A percentile compares a stretch with the other conserved stretches of the same genome.
Evolutionary conservation across 2,113 vertebrate species (phyloP).

Genomic region (Caranx melampygus): DNA sequence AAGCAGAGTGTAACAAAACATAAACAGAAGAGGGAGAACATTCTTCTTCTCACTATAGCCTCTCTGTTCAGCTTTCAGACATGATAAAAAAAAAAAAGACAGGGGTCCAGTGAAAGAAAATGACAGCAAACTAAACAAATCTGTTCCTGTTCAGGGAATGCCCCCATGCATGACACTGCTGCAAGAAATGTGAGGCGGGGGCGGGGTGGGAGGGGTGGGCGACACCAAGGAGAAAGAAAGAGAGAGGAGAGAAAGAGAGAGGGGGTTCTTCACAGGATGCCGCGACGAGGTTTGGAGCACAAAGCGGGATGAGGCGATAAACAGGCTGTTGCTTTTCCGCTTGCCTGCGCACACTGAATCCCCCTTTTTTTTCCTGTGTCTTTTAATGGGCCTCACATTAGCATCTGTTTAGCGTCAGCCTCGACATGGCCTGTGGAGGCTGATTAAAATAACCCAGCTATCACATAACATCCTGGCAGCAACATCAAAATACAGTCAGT

Average conservation of each 20-base stretch:
- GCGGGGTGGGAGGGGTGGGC: background rate
- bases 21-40: constrained; percentile 55
- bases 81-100: constrained; percentile 45
- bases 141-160: constrained; percentile 79
- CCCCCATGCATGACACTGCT: constrained; percentile 72
- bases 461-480: constrained; percentile 68
- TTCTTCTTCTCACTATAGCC: constrained; percentile 54
- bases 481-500: constrained; percentile 68
- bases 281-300: constrained; percentile 55
- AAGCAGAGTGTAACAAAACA: constrained; percentile 41
- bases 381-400: constrained; percentile 79
- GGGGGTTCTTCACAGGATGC: constrained; percentile 57
- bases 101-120: constrained; percentile 62
- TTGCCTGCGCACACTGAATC: constrained; percentile 74
- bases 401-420: constrained; percentile 79
- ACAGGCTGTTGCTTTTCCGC: constrained; percentile 80
- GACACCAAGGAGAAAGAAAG: constrained; percentile 48
- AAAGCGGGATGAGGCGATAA: constrained; percentile 73
- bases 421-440: constrained; percentile 69
- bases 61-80: constrained; percentile 67
- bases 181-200: constrained; percentile 36
- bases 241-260: background rate
- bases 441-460: constrained; percentile 75
- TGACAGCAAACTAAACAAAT: constrained; percentile 75
- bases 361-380: constrained; percentile 60